phyloP scores from a whole-genome alignment of 2,888 invertebrate species.

The Diaperis boleti region DNA sequence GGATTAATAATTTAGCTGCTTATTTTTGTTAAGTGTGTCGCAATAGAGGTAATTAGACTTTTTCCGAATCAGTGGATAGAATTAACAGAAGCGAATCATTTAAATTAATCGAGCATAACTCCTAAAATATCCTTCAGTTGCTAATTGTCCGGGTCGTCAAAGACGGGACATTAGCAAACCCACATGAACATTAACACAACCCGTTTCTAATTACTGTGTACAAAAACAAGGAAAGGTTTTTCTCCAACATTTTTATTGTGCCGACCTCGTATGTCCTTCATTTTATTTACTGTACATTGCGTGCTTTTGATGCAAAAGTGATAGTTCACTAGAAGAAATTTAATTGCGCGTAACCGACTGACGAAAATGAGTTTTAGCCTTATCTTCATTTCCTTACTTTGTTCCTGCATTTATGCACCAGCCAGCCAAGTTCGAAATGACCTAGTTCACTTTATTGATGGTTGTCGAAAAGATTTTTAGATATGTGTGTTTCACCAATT shows the following conservation, averaged over 20 bases:
- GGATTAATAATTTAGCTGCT: constrained; percentile 1
- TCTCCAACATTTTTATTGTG: constrained; percentile 35
- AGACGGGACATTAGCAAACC: constrained; percentile 23
- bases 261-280: constrained; percentile 49
- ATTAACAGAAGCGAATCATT: background rate
- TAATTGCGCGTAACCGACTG: constrained; percentile 31
- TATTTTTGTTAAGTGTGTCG: constrained; percentile 1
- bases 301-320: constrained; percentile 49
- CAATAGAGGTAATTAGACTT: background rate
- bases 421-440: background rate
- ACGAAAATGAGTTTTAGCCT: constrained; percentile 11
- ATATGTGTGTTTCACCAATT: background rate
- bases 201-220: constrained; percentile 33
- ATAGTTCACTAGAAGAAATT: constrained; percentile 39
- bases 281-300: constrained; percentile 44
- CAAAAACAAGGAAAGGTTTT: constrained; percentile 38
- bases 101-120: constrained; percentile 16
- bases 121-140: constrained; percentile 8
- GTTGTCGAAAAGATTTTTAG: background rate
- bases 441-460: constrained; percentile 1
- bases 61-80: background rate
- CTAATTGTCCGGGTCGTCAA: constrained; percentile 4
- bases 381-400: constrained; percentile 22
- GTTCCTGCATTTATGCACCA: background rate
- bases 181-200: constrained; percentile 20